Evolutionary conservation across 1,140 invertebrate genomes (phyloP).

Genomic region (Bombus waltoni): DNA sequence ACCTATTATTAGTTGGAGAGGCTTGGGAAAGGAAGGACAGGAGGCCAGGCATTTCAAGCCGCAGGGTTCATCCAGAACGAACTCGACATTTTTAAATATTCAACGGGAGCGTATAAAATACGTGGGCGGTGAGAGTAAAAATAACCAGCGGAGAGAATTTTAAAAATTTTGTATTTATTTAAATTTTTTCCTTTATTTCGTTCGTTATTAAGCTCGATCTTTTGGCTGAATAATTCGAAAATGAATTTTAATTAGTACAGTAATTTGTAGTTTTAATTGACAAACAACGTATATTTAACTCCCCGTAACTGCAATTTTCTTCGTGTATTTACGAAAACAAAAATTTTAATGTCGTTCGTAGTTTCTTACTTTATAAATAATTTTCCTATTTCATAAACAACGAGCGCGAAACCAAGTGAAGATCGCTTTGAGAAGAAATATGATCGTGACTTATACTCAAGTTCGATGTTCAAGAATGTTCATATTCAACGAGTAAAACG

Average conservation of each 20-base stretch:
- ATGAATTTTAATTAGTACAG: too few relatives aligned
- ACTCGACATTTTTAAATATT: slow-evolving; percentile 15
- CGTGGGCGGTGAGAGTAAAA: neutral
- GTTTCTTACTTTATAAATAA: neutral
- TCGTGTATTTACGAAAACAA: neutral
- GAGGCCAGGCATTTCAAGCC: neutral
- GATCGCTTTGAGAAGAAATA: too few relatives aligned
- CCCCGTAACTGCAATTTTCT: too few relatives aligned
- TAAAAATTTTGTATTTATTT: neutral
- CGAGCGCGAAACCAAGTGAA: too few relatives aligned
- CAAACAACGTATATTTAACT: neutral
- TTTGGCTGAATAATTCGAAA: too few relatives aligned
- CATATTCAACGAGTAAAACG: neutral
- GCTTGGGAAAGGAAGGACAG: neutral
- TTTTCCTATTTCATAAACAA: too few relatives aligned
- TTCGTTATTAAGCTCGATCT: neutral
- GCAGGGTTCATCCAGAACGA: slow-evolving; percentile 11
- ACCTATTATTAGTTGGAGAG: slow-evolving; percentile 20
- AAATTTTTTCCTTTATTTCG: neutral
- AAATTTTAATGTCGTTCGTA: neutral
- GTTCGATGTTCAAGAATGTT: neutral
- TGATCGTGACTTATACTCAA: too few relatives aligned
- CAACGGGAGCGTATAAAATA: neutral
- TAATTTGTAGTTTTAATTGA: neutral
- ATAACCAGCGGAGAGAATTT: neutral